Conservation (phyloP, 2,888 invertebrate genomes). For the Drosophila antonietae region DNA sequence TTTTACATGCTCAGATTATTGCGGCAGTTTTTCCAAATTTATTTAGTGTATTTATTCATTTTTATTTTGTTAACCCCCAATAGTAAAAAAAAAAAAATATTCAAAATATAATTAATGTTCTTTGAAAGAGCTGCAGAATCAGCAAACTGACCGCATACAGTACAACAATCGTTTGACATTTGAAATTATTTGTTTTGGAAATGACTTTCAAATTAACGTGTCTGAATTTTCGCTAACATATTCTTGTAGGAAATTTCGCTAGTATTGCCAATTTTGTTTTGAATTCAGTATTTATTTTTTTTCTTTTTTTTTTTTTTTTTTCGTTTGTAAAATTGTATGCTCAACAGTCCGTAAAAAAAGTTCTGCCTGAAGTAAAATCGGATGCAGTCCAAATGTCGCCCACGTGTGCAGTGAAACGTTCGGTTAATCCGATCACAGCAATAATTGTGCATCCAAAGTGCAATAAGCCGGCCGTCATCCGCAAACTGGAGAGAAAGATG, state of each 20-base stretch:
- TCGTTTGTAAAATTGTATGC: conserved; percentile 16
- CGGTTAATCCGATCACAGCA: conserved; percentile 9
- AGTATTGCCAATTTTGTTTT: conserved; percentile 20
- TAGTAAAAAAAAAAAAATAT: conserved; percentile 7
- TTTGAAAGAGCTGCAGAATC: conserved; percentile 7
- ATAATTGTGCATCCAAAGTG: conserved; percentile 64
- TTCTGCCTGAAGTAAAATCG: conserved; percentile 37
- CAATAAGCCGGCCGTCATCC: conserved; percentile 54
- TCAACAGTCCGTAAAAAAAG: conserved; percentile 30
- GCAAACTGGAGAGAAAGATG: conserved; percentile 53
- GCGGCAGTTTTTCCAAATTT: conserved; percentile 17
- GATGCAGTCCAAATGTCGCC: conserved; percentile 51
- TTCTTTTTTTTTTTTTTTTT: conserved; percentile 1
- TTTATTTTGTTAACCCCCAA: conserved; percentile 5
- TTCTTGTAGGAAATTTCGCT: conserved; percentile 23
- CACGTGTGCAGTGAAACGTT: conserved; percentile 24
- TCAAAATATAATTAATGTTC: conserved; percentile 9
- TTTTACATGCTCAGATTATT: conserved; percentile 13
- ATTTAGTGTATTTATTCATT: conserved; percentile 7
- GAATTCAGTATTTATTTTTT: conserved; percentile 2
- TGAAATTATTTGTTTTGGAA: conserved; percentile 38
- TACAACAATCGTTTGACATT: conserved; percentile 26
- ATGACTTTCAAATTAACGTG: conserved; percentile 46
- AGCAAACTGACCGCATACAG: conserved; percentile 11
- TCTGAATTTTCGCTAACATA: conserved; percentile 29